Percentiles rank a stretch among this genome's conserved stretches.
phyloP scores from a whole-genome alignment of 2,888 invertebrate species.

The Amphimallon solstitiale region DNA sequence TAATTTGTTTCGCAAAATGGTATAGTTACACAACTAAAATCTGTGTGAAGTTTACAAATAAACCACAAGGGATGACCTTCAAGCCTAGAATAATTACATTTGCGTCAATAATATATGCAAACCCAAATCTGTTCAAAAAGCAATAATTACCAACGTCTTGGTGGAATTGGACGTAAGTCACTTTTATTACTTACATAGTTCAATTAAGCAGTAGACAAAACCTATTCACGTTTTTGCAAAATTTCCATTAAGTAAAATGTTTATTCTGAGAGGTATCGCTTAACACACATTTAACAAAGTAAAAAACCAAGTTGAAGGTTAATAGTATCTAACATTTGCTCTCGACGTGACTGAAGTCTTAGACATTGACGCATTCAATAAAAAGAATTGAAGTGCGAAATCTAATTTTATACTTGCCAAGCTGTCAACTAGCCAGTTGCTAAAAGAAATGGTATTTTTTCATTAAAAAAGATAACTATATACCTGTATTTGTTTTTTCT shows the following conservation, averaged over 20 bases:
- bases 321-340: constrained; percentile 1
- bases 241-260: constrained; percentile 4
- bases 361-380: constrained; percentile 6
- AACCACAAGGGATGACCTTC: too few relatives aligned
- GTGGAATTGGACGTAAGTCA: too few relatives aligned
- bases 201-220: too few relatives aligned
- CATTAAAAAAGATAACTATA: not conserved
- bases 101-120: too few relatives aligned
- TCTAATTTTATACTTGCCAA: constrained; percentile 18
- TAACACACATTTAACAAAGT: constrained; percentile 4
- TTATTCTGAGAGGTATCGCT: constrained; percentile 6
- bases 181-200: too few relatives aligned
- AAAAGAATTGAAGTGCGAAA: constrained; percentile 9
- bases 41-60: too few relatives aligned
- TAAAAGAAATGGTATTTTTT: constrained; percentile 4
- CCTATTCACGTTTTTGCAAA: not conserved
- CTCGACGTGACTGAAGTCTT: not conserved
- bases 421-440: constrained; percentile 21
- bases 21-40: too few relatives aligned
- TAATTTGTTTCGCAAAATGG: too few relatives aligned
- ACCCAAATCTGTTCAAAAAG: too few relatives aligned
- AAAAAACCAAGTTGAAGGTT: not conserved
- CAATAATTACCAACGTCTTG: too few relatives aligned
- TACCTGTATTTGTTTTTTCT: constrained; percentile 18
- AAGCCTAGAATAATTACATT: too few relatives aligned